These are phyloP conservation scores for Antechinus stuartii DNA, from an alignment of 2,113 vertebrate genomes.

Conservation along the genomic window DNA sequence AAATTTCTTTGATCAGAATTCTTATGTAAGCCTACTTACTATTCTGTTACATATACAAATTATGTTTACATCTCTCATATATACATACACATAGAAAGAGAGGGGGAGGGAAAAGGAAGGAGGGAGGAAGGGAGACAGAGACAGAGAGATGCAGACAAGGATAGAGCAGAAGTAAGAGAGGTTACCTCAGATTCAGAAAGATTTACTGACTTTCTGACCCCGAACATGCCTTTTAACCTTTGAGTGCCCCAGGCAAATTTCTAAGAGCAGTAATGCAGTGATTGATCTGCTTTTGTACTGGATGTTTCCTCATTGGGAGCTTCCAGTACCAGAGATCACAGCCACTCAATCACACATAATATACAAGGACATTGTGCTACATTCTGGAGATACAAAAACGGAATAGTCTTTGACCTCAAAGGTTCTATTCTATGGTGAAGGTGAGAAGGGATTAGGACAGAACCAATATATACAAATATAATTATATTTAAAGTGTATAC, in stretches of 20 bases:
- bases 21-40: neutral
- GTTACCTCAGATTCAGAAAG: neutral
- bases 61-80: neutral
- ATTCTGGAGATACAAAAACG: neutral
- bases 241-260: neutral
- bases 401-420: neutral
- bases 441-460: neutral
- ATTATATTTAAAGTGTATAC: neutral
- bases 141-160: too few species aligned
- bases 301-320: neutral
- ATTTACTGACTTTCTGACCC: neutral
- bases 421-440: neutral
- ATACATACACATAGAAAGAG: neutral
- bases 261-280: neutral
- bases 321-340: neutral
- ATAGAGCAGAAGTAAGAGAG: neutral
- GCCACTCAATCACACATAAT: neutral
- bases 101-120: too few species aligned
- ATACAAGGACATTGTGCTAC: neutral
- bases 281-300: neutral
- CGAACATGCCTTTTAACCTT: neutral
- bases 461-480: neutral
- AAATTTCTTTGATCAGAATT: neutral
- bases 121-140: too few species aligned
- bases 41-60: neutral